Evolutionary conservation across 2,888 invertebrate species (phyloP), one percentile per base, ranked within the genome.

Genomic region (Rotaria sp.): DNA sequence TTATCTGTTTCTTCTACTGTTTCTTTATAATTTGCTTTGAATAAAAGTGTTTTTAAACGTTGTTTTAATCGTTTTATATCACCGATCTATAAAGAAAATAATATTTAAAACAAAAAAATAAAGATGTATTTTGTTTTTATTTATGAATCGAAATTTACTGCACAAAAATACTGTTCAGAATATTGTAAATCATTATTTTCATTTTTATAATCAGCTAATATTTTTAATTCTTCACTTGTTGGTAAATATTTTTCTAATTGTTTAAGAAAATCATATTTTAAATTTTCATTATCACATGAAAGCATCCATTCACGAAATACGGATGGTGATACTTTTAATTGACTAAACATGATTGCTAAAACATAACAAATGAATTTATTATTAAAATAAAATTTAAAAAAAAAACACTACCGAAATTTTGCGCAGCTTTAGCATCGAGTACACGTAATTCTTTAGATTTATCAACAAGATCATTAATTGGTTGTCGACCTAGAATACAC

Each of bases 381-480:
- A 26, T 84, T 86, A 59, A 13, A 74, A 35, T 57, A 26, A 35
- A n/a, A 67, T 35, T 55, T 84, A 24, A 80, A 48, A 5, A 10
- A 59, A 84, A 38, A 41, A 67, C 84, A 67, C 85, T 88, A 87
- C 88, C 90, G 38, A 98, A 93, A 92, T 96, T 97, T 92, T 98
- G 97, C 0, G 96, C 97, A 0, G 95, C 93, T 91, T 97, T 98
- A 26, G 94, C 93, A 91, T 98, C 97, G 26, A 98, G 92, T 1
- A 98, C 96, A 90, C 95, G 95, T 13, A 97, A 92, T 90, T 96
- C 96, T 91, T 96, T 95, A 15, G 94, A 94, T 91, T 96, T 96
- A 91, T 94, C 90, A 24, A 45, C 45, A n/a, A 45, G 41, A 26
- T 41, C 80, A n/a, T 80, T 26, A 45, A 45, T 80, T 26, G 67